phyloP scores from a whole-genome alignment of 1,140 invertebrate genomes.

The Vollenhovia emeryi region DNA sequence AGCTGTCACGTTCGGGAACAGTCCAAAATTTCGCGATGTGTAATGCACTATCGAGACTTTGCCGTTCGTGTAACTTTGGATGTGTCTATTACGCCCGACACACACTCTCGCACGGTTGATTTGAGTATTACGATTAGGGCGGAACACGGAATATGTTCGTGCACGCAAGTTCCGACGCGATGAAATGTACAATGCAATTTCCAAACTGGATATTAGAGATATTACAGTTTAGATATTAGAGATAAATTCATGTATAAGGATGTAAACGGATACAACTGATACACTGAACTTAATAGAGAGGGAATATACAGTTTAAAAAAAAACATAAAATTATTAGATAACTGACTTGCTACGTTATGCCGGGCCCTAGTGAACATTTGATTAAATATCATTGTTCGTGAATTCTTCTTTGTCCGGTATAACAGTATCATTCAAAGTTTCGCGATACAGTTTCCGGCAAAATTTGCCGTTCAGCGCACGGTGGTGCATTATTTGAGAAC shows the following conservation, averaged over 20 bases:
- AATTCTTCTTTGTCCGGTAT: not conserved
- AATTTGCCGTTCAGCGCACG: not conserved
- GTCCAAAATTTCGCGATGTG: conserved; percentile 16
- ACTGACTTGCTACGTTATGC: not conserved
- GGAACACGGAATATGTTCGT: conserved; percentile 3
- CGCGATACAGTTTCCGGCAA: not conserved
- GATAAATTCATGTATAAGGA: not conserved
- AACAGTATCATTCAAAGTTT: not conserved
- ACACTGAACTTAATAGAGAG: not conserved
- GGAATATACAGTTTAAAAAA: not conserved
- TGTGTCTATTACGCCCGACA: conserved; percentile 37
- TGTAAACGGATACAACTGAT: not conserved
- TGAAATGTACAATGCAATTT: conserved; percentile 22
- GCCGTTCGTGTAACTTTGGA: conserved; percentile 18
- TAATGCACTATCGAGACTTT: conserved; percentile 11
- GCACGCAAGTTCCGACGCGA: not conserved
- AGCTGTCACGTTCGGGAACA: conserved; percentile 6
- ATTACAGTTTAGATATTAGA: not conserved
- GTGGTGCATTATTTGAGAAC: not conserved
- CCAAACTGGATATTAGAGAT: not conserved
- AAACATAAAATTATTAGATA: not conserved
- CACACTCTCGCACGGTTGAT: conserved; percentile 15
- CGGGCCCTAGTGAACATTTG: not conserved
- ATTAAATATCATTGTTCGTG: not conserved
- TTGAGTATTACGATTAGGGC: conserved; percentile 18